These are phyloP conservation scores for Chymomyza caudatula DNA, from an alignment of 2,888 invertebrate species.

Conservation along the genomic window DNA sequence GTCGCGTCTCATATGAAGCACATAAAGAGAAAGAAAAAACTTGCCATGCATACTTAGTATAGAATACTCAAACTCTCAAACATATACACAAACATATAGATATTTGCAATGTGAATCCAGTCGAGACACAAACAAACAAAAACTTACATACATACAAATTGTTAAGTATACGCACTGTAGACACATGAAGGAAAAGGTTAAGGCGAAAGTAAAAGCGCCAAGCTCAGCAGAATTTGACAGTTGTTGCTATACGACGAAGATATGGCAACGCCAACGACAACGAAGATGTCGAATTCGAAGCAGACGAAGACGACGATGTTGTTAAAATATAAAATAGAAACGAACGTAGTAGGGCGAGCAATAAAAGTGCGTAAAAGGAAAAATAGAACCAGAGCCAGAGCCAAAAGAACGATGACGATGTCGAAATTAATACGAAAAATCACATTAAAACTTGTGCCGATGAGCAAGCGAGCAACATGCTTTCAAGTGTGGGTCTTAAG, in stretches of 20 bases:
- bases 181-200: slow-evolving; percentile 37
- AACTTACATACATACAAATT: background rate
- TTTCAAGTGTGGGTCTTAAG: background rate
- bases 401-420: slow-evolving; percentile 61
- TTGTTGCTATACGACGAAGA: background rate
- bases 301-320: slow-evolving; percentile 39
- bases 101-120: background rate
- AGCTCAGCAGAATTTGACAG: slow-evolving; percentile 51
- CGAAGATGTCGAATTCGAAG: background rate
- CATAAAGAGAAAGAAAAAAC: slow-evolving; percentile 47
- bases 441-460: slow-evolving; percentile 59
- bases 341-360: slow-evolving; percentile 44
- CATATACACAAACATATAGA: background rate
- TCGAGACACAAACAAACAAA: slow-evolving; percentile 3
- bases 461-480: background rate
- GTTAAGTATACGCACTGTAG: background rate
- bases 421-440: slow-evolving; percentile 69
- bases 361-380: slow-evolving; percentile 59
- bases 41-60: slow-evolving; percentile 16
- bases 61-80: background rate
- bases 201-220: slow-evolving; percentile 41
- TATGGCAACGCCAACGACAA: background rate
- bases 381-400: slow-evolving; percentile 7
- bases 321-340: slow-evolving; percentile 63
- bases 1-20: slow-evolving; percentile 55